Evolutionary conservation across 2,888 invertebrate genomes (phyloP).

Genomic region (Syritta pipiens): DNA sequence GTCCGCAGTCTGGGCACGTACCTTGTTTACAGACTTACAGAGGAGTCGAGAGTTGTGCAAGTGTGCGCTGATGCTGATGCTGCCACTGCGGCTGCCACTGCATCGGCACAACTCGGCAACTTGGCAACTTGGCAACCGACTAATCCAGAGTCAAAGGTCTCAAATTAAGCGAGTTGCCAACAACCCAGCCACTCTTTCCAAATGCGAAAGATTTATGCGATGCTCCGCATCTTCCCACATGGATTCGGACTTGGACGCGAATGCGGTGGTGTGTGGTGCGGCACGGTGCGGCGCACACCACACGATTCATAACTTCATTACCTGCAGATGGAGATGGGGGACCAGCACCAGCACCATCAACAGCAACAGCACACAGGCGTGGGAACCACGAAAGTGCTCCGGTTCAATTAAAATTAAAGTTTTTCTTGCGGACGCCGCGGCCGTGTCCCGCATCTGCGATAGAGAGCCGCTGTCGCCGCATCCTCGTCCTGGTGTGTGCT

Average conservation of each 20-base stretch:
- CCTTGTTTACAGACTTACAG: slow-evolving; percentile 2
- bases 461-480: background rate
- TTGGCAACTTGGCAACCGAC: no score
- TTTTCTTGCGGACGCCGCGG: slow-evolving; percentile 27
- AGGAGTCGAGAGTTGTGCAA: no score
- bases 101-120: no score
- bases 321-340: no score
- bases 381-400: slow-evolving; percentile 68
- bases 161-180: slow-evolving; percentile 46
- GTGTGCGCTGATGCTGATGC: no score
- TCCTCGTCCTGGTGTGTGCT: background rate
- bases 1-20: slow-evolving; percentile 36
- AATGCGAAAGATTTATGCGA: slow-evolving; percentile 63
- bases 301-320: slow-evolving; percentile 69
- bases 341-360: background rate
- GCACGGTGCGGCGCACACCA: no score
- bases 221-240: slow-evolving; percentile 64
- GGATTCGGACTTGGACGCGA: no score
- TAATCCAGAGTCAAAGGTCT: slow-evolving; percentile 65
- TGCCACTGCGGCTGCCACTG: no score
- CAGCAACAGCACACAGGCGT: slow-evolving; percentile 31
- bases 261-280: no score
- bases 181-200: slow-evolving; percentile 43
- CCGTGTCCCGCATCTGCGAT: no score
- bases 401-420: slow-evolving; percentile 68